Evolutionary conservation across 64 coral and sea anemone genomes (phyloP), one percentile per base, ranked within the genome.

Genomic region (Hydrozoanthus tunicans): DNA sequence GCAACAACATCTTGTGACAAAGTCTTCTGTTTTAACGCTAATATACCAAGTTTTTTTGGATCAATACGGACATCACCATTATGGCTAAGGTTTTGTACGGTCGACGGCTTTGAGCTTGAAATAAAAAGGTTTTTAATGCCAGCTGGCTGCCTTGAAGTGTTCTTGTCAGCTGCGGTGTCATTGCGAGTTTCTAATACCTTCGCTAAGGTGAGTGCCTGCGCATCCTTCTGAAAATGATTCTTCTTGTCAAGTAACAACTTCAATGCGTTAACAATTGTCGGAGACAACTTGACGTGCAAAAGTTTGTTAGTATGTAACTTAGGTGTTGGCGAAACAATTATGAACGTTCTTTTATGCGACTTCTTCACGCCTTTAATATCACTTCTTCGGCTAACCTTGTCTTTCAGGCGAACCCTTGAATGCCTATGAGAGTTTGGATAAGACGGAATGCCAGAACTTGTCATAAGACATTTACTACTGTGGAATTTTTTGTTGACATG

Each of bases 141-240:
- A 64, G 11, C 56, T 51, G 70, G 68, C 51, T 72, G 72, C 32
- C 12, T 57, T 68, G 59, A 64, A 51, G 8, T 68, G 6, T 73
- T 58, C 7, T 70, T 82, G 51, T 51, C 13, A 53, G n/a, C 23
- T 9, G 53, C 8, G 23, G 55, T 77, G 3, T 89, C 78, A 80
- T 93, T 93, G 7, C 54, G 77, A 83, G 80, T 91, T 52, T 77
- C 89, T 27, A 97, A 83, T 25, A 92, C 95, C 68, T 78, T 91
- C 7, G 95, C 95, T 58, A 97, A 78, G 13, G 92, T 81, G 8
- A 97, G 55, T 11, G 91, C 91, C 26, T 91, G 91, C 3, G 92
- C 79, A 54, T 94, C 95, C 64, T 97, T 82, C 26, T 92, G 83
- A 79, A 97, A 97, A 77, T 91, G 91, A 43, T 97, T 97, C 7